Evolutionary conservation across 1,140 invertebrate genomes (phyloP).

Genomic region (Brachionus angularis): DNA sequence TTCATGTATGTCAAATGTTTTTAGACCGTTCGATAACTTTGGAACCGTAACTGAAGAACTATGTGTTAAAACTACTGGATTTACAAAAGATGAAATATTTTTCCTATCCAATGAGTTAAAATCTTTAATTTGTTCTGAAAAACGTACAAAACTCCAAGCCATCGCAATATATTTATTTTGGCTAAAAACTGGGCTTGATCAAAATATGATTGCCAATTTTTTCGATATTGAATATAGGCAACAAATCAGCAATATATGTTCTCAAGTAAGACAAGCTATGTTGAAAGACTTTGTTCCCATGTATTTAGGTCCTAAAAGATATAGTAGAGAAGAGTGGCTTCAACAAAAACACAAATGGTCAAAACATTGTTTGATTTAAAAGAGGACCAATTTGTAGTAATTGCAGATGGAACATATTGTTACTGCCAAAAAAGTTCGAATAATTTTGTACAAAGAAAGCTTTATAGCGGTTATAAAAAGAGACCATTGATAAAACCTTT

Average conservation of each 20-base stretch:
- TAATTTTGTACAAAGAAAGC: no score
- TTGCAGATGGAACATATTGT: constrained; percentile 5
- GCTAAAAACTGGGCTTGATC: constrained; percentile 18
- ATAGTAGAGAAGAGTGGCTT: background rate
- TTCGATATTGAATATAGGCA: background rate
- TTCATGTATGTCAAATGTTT: background rate
- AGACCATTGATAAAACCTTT: no score
- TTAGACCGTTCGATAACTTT: background rate
- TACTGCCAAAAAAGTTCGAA: constrained; percentile 16
- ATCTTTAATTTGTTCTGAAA: constrained; percentile 12
- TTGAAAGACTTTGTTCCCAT: background rate
- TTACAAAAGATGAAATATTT: constrained; percentile 1
- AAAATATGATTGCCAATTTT: constrained; percentile 1
- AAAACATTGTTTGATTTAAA: constrained; percentile 10
- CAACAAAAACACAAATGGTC: background rate
- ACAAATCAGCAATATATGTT: background rate
- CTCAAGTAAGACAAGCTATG: background rate
- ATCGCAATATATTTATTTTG: constrained; percentile 29
- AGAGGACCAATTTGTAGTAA: background rate
- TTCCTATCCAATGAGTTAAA: constrained; percentile 4
- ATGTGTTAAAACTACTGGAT: constrained; percentile 1
- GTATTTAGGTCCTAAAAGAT: background rate
- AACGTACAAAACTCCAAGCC: background rate
- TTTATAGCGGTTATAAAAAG: no score
- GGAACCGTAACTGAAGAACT: background rate